Evolutionary conservation across 2,797 vertebrate genomes (phyloP).

Genomic region (Tamandua tetradactyla): DNA sequence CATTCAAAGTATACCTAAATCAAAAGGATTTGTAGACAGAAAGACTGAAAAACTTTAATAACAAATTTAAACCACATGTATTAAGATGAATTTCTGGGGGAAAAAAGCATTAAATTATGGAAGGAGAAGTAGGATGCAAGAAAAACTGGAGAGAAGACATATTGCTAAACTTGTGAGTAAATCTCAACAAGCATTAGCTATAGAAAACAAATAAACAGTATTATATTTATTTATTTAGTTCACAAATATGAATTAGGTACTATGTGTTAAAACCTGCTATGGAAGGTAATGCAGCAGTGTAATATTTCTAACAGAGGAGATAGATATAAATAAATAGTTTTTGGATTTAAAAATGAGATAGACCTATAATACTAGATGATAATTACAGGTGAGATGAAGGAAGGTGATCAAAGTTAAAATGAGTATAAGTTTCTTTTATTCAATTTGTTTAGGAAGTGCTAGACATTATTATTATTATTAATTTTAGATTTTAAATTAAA

Average conservation of each 20-base stretch:
- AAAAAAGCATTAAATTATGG: neutral
- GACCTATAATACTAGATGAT: neutral
- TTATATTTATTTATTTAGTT: neutral
- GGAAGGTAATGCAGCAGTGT: neutral
- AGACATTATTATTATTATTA: neutral
- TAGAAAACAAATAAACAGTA: neutral
- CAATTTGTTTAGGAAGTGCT: neutral
- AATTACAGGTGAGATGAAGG: neutral
- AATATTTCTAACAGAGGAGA: neutral
- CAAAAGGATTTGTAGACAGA: neutral
- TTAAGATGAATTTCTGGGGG: neutral
- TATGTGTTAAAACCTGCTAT: neutral
- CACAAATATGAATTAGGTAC: neutral
- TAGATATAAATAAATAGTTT: neutral
- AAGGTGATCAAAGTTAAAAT: constrained; percentile 4
- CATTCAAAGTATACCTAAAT: neutral
- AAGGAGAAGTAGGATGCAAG: neutral
- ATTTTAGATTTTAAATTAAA: constrained; percentile 20
- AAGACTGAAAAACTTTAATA: neutral
- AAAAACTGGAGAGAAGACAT: neutral
- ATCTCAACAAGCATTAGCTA: neutral
- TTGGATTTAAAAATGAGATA: neutral
- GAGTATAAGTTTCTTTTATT: neutral
- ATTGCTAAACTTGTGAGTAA: neutral
- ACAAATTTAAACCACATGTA: neutral